Conservation (phyloP, 2,888 invertebrate species). For the Athalia cordata region DNA sequence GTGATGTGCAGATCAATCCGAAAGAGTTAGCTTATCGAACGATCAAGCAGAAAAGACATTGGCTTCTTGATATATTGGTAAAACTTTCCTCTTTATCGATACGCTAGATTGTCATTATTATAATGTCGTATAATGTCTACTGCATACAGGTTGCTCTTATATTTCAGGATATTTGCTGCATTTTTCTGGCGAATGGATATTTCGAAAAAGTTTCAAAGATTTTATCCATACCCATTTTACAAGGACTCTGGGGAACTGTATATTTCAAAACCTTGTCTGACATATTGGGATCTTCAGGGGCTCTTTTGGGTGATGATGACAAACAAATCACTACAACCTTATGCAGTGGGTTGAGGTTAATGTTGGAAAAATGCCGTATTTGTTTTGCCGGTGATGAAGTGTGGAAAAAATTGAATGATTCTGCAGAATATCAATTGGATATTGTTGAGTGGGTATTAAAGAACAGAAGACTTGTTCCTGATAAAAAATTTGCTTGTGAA, state of each 20-base stretch:
- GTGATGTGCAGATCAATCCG: conserved; percentile 53
- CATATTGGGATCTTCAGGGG: conserved; percentile 43
- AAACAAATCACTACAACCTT: conserved; percentile 52
- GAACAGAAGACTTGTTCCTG: conserved; percentile 44
- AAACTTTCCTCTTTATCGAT: conserved; percentile 2
- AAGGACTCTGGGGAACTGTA: conserved; percentile 63
- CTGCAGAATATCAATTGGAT: conserved; percentile 56
- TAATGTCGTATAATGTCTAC: conserved; percentile 15
- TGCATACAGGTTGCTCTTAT: conserved; percentile 37
- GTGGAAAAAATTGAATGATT: conserved; percentile 53
- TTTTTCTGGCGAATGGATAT: conserved; percentile 56
- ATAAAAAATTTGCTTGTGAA: neutral
- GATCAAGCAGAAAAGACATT: conserved; percentile 59
- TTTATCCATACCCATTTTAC: conserved; percentile 57
- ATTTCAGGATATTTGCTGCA: conserved; percentile 63
- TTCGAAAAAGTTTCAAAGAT: conserved; percentile 58
- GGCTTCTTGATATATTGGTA: conserved; percentile 68
- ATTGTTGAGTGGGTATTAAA: conserved; percentile 61
- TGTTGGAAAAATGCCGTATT: conserved; percentile 59
- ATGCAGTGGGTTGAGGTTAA: conserved; percentile 59
- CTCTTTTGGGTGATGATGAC: neutral
- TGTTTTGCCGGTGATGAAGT: conserved; percentile 52
- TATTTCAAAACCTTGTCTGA: conserved; percentile 61
- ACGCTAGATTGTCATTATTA: neutral
- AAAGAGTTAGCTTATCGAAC: conserved; percentile 63